Percentiles rank a stretch among this genome's conserved stretches.
phyloP scores from a whole-genome alignment of 2,113 vertebrate species.

The Fulica atra region DNA sequence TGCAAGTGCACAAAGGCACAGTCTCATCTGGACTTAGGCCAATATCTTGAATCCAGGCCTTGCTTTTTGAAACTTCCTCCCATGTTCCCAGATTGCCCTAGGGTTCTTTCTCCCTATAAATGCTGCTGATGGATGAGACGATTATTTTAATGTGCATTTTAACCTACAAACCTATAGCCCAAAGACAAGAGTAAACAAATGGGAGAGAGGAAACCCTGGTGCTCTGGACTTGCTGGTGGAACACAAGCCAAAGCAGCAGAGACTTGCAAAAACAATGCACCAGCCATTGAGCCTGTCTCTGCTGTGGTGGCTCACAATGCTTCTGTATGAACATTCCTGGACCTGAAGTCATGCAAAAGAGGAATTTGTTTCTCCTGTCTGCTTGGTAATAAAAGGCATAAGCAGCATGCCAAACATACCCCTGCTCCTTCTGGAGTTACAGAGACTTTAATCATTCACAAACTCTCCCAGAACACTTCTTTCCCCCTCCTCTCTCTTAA shows the following conservation, averaged over 20 bases:
- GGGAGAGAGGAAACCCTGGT: neutral
- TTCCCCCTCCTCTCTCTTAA: neutral
- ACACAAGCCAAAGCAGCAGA: neutral
- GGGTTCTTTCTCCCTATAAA: neutral
- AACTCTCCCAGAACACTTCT: neutral
- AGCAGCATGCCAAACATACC: neutral
- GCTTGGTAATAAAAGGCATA: neutral
- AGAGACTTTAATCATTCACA: neutral
- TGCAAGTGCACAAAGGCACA: neutral
- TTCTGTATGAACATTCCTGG: fast-evolving
- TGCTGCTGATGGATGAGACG: neutral
- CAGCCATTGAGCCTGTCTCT: neutral
- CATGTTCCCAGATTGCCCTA: neutral
- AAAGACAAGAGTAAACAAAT: neutral
- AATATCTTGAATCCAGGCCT: neutral
- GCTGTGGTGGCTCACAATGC: neutral
- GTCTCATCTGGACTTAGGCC: neutral
- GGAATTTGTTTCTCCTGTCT: slow-evolving; percentile 1
- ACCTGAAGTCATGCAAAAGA: neutral
- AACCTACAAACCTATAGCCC: fast-evolving
- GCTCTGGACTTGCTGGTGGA: neutral
- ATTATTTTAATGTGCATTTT: neutral
- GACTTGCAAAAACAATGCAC: neutral
- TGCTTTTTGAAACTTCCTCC: neutral
- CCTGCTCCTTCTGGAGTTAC: slow-evolving; percentile 1